These are phyloP conservation scores for Paracanthobrama guichenoti DNA, from an alignment of 2,113 vertebrate species.

Conservation along the genomic window DNA sequence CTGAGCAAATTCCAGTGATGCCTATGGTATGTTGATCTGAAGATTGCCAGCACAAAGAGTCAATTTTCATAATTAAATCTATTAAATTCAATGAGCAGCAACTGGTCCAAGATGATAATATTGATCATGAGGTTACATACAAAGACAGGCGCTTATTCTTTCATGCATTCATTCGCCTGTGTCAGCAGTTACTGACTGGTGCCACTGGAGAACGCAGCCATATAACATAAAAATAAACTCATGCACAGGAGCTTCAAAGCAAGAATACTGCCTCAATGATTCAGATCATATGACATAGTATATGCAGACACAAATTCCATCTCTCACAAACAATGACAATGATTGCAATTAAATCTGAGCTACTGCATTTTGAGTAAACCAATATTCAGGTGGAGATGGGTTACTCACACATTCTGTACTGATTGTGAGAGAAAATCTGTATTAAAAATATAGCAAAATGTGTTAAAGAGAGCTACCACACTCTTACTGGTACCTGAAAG, in stretches of 20 bases:
- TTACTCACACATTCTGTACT: not conserved
- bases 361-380: not conserved
- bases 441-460: not conserved
- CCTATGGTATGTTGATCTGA: not conserved
- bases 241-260: not conserved
- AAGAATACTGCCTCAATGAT: not conserved
- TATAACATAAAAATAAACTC: not conserved
- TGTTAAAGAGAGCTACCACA: not conserved
- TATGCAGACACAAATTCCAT: not conserved
- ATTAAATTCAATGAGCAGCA: slow-evolving; percentile 55
- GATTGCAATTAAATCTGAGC: not conserved
- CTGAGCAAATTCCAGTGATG: not conserved
- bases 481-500: not conserved
- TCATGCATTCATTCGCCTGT: not conserved
- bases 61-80: slow-evolving; percentile 67
- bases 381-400: not conserved
- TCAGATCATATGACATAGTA: not conserved
- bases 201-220: not conserved
- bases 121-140: slow-evolving; percentile 8
- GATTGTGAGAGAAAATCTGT: not conserved
- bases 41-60: not conserved
- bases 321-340: not conserved
- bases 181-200: slow-evolving; percentile 11
- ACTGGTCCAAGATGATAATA: slow-evolving; percentile 15
- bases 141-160: slow-evolving; percentile 39